These are phyloP conservation scores for Eospalax fontanierii DNA, from an alignment of 2,797 vertebrate genomes.

Conservation along the genomic window DNA sequence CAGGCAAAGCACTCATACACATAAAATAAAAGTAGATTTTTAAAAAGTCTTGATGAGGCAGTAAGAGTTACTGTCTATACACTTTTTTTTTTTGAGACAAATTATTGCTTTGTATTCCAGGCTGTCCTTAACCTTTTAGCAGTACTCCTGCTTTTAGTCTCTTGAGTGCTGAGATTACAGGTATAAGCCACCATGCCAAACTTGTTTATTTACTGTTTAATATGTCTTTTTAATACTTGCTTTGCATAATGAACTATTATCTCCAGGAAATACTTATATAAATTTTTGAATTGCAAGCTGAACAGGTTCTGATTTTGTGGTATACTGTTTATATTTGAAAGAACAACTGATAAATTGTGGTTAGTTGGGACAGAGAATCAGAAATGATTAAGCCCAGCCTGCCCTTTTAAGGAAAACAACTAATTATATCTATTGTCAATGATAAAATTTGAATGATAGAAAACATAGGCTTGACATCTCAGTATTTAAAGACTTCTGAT, in stretches of 20 bases:
- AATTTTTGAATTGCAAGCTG: slow-evolving; percentile 37
- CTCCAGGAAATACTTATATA: slow-evolving; percentile 22
- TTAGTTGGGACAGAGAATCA: slow-evolving; percentile 42
- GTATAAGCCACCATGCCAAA: background rate
- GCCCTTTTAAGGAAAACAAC: background rate
- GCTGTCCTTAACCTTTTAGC: background rate
- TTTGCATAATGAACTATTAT: slow-evolving; percentile 29
- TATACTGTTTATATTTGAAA: slow-evolving; percentile 61
- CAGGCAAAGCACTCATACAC: too few relatives aligned
- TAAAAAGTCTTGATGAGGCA: background rate
- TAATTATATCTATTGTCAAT: slow-evolving; percentile 21
- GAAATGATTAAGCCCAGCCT: slow-evolving; percentile 49
- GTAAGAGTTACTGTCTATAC: slow-evolving; percentile 52
- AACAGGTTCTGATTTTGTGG: slow-evolving; percentile 27
- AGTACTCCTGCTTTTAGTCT: background rate
- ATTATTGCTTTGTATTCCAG: background rate
- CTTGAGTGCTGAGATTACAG: background rate
- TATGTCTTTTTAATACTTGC: background rate
- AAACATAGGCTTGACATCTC: slow-evolving; percentile 23
- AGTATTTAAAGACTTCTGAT: slow-evolving; percentile 52
- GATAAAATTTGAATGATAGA: slow-evolving; percentile 62
- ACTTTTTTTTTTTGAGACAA: background rate
- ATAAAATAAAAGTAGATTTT: too few relatives aligned
- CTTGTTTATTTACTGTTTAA: background rate
- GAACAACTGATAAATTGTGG: background rate